Conservation (phyloP, 2,888 invertebrate species). For the Clanis bilineata region DNA sequence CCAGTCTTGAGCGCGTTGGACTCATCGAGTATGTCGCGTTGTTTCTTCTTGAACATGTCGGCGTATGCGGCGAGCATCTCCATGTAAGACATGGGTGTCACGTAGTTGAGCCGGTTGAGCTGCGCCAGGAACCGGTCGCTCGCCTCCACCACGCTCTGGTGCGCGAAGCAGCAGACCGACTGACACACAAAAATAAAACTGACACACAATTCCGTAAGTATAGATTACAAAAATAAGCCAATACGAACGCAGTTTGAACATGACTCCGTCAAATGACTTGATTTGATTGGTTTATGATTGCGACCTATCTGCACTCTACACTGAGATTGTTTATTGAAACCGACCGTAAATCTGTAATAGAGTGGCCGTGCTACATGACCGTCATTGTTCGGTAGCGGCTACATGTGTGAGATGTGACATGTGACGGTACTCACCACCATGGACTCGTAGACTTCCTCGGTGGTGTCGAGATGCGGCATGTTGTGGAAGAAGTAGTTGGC, state of each 20-base stretch:
- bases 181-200: conserved; percentile 37
- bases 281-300: too few species aligned
- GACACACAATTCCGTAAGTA: too few species aligned
- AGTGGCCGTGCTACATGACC: too few species aligned
- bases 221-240: too few species aligned
- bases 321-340: too few species aligned
- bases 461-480: conserved; percentile 85
- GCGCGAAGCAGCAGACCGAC: conserved; percentile 77
- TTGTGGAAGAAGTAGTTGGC: conserved; percentile 86
- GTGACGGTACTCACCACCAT: conserved; percentile 84
- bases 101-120: conserved; percentile 90
- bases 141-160: conserved; percentile 88
- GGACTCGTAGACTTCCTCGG: conserved; percentile 81
- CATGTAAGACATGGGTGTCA: conserved; percentile 94
- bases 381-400: too few species aligned
- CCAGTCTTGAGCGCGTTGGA: conserved; percentile 84
- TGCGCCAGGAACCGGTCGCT: conserved; percentile 87
- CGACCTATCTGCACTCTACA: too few species aligned
- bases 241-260: too few species aligned
- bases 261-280: too few species aligned
- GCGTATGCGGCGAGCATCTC: conserved; percentile 92
- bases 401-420: too few species aligned
- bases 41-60: conserved; percentile 87
- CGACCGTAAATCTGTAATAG: too few species aligned
- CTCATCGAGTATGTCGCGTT: conserved; percentile 77